Evolutionary conservation across 2,888 invertebrate genomes (phyloP).

Genomic region (Metallyticus violacea): DNA sequence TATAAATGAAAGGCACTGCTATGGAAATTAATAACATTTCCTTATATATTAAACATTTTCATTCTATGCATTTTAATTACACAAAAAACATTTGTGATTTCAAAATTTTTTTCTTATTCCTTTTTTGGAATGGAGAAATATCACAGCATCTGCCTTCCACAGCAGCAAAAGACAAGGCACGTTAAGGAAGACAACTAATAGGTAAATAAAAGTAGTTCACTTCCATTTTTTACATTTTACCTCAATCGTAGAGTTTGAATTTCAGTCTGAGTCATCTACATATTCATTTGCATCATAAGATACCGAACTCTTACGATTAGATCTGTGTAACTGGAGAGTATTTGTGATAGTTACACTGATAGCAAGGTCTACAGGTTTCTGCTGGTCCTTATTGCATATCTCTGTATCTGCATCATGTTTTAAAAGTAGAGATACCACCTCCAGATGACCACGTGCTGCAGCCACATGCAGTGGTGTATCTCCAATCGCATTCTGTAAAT

Average conservation of each 20-base stretch:
- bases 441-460: conserved; percentile 57
- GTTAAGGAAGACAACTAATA: no score
- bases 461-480: conserved; percentile 63
- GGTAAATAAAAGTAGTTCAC: no score
- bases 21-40: neutral
- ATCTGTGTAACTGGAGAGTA: conserved; percentile 42
- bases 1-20: neutral
- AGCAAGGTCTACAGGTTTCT: conserved; percentile 54
- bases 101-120: neutral
- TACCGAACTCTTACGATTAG: conserved; percentile 35
- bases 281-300: conserved; percentile 46
- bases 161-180: no score
- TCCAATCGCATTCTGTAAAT: conserved; percentile 60
- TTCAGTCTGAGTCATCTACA: conserved; percentile 47
- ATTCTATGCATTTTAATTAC: neutral
- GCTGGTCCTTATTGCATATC: conserved; percentile 53
- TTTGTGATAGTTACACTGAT: conserved; percentile 47
- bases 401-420: conserved; percentile 51
- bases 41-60: neutral
- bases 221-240: no score
- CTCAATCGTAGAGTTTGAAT: no score
- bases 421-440: conserved; percentile 54
- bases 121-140: neutral
- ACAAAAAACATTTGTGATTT: neutral
- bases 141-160: neutral